Evolutionary conservation across 2,888 invertebrate genomes (phyloP), one percentile per base, ranked within the genome.

Genomic region (Epistrophella euchroma): DNA sequence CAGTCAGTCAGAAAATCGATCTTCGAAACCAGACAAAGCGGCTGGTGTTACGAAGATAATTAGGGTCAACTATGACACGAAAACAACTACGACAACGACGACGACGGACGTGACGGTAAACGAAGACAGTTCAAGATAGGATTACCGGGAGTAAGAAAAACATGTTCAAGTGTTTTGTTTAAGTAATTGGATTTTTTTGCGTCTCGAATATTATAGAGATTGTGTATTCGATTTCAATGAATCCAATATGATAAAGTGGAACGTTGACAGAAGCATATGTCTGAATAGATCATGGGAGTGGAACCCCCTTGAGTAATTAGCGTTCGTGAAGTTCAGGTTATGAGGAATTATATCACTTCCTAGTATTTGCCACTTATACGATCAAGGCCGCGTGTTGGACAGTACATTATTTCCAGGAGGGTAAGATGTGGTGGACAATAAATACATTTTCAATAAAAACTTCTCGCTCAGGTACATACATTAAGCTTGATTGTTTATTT

Each of bases 111-210:
- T 2, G 7, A 4, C 15, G 13, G 7, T 25, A 45, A 60, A n/a
- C n/a, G n/a, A n/a, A 80, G 77, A 72, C 58, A 70, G 60, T 76
- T 45, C 55, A 58, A 40, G 72, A 64, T 70, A 55, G 82, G 86
- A 86, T 86, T 86, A 82, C 86, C 64, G 32, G 45, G 32, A 80
- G 70, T 78, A 77, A 82, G 81, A 64, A 86, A 82, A 86, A 86
- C 74, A 82, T 74, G 66, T 78, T 86, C 82, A 82, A 86, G 86
- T 86, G 86, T 86, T 86, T 86, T 82, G 77, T 75, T 82, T 68
- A 58, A 86, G 70, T 86, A 86, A 86, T 86, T 86, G 86, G 74
- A 82, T 78, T 86, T 86, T 83, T 68, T 50, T 19, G 15, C 55
- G 62, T 56, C 62, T 40, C 40, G 32, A 45, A 60, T 68, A 58